These are phyloP conservation scores for Gasterosteus nipponicus DNA, from an alignment of 2,113 vertebrate genomes.

Conservation along the genomic window DNA sequence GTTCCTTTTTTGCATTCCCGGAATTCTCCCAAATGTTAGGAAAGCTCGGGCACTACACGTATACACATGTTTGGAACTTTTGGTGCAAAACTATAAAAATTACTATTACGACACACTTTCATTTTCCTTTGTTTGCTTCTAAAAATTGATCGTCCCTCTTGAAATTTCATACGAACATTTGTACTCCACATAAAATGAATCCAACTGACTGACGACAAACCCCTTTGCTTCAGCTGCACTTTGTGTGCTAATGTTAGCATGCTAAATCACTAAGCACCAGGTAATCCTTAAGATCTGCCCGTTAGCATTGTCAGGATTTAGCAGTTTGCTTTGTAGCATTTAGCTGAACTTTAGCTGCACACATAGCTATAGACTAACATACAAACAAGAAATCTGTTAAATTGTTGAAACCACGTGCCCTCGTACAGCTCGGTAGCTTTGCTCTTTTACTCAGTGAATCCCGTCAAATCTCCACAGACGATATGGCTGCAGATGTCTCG, in stretches of 20 bases:
- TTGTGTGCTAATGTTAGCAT: neutral
- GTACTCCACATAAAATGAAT: neutral
- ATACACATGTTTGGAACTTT: neutral
- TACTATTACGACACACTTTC: neutral
- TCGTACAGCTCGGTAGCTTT: neutral
- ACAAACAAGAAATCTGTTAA: neutral
- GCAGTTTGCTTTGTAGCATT: neutral
- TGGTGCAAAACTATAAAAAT: neutral
- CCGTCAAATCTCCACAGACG: neutral
- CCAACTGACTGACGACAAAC: neutral
- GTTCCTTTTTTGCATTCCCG: neutral
- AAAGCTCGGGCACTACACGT: neutral
- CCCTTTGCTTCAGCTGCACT: neutral
- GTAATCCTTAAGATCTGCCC: neutral
- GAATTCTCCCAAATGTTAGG: neutral
- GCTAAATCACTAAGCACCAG: neutral
- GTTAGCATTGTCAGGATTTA: neutral
- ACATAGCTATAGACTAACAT: neutral
- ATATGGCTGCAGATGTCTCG: conserved; percentile 8
- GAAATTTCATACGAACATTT: neutral
- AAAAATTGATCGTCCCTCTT: neutral
- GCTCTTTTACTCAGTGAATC: neutral
- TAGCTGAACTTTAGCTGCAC: neutral
- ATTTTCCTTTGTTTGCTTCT: neutral
- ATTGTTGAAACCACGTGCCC: neutral